Percentiles rank a stretch among this genome's conserved stretches.
Conservation (phyloP, 2,888 invertebrate species). For the Leucania comma region DNA sequence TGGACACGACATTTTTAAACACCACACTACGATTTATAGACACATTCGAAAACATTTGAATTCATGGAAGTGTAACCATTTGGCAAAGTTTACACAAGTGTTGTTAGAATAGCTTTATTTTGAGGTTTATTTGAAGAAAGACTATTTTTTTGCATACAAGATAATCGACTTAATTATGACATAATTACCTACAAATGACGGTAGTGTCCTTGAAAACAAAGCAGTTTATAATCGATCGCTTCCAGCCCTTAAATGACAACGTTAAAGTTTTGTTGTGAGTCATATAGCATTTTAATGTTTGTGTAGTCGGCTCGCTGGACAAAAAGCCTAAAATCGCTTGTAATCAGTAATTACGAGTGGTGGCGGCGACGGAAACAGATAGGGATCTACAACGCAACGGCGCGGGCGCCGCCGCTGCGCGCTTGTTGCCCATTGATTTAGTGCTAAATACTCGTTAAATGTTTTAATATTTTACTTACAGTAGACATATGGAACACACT, state of each 20-base stretch:
- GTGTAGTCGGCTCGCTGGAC: conserved; percentile 65
- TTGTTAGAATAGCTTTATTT: conserved; percentile 4
- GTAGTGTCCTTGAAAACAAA: conserved; percentile 19
- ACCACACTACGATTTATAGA: conserved; percentile 38
- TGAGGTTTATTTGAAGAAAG: neutral
- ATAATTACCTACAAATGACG: conserved; percentile 13
- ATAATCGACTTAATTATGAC: neutral
- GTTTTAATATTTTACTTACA: conserved; percentile 59
- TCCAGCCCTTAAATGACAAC: conserved; percentile 28
- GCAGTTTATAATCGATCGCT: conserved; percentile 35
- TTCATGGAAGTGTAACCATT: conserved; percentile 49
- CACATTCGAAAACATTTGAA: conserved; percentile 44
- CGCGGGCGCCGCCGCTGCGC: conserved; percentile 54
- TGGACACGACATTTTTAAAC: conserved; percentile 47
- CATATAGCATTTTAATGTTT: conserved; percentile 51
- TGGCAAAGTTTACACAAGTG: conserved; percentile 14
- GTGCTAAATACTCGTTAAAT: conserved; percentile 81
- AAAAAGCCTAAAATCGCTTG: conserved; percentile 81
- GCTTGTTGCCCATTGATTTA: conserved; percentile 83
- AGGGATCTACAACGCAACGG: conserved; percentile 77
- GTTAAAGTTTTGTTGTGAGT: conserved; percentile 34
- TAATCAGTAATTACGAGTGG: conserved; percentile 85
- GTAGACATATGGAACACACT: conserved; percentile 21
- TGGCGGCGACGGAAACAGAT: conserved; percentile 84
- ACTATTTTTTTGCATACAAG: neutral